Evolutionary conservation across 2,113 vertebrate species (phyloP), one percentile per base, ranked within the genome.

Genomic region (Circaetus gallicus): DNA sequence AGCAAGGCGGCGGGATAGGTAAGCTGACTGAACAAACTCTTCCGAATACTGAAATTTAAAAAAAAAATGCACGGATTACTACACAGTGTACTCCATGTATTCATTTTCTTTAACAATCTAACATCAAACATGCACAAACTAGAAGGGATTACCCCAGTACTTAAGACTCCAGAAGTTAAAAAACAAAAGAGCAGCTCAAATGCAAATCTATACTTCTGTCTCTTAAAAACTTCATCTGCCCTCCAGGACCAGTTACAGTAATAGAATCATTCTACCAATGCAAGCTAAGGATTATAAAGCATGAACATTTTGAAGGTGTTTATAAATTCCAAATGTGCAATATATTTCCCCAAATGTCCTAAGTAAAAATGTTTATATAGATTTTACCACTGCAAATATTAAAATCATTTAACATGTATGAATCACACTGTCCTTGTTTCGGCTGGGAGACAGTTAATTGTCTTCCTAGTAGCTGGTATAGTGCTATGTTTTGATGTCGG

Each of bases 21-120:
- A 98, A 67, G 98, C 98, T 7, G 98, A 98, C 88, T 98, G 98
- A 24, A 98, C 98, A 87, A 98, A 98, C 77, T 98, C 98, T 36
- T 98, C 98, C 0, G 98, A 98, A 65, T 98, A 98, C 98, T 98
- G 96, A 38, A 95, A 80, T 47, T 53, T 25, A 15, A 40, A 73
- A 55, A 73, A 70, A 36, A 55, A 47, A 58, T 0, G 16, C 20
- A 45, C 1, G 22, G 38, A 45, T 91, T 82, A 71, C 29, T 59
- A 42, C 47, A 79, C 10, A 55, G 34, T 10, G 40, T 77, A 17
- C 24, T 80, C 62, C 76, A 18, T 1, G 16, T 34, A 22, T 11
- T 40, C 4, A 11, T 43, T 42, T 50, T 47, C 26, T 38, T 58
- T 62, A 83, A 36, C 26, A 65, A 38, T 19, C 66, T 71, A 32